Evolutionary conservation across 1,140 invertebrate species (phyloP).

Genomic region (Heliconius congener): DNA sequence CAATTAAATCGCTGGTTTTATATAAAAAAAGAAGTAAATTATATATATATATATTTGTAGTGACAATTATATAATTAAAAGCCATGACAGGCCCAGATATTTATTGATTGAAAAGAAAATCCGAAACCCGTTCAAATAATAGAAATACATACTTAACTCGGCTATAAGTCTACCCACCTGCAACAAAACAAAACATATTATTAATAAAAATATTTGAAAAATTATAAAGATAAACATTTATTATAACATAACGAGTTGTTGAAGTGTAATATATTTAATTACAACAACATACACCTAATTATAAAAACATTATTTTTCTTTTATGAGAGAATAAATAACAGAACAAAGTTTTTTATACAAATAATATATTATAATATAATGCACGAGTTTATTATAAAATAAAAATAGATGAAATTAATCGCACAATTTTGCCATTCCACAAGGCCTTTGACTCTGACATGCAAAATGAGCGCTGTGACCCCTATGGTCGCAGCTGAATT

Average conservation of each 20-base stretch:
- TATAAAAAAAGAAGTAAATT: no score
- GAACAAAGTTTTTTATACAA: neutral
- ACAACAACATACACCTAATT: neutral
- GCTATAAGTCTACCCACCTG: neutral
- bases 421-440: conserved; percentile 9
- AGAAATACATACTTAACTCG: neutral
- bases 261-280: neutral
- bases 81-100: neutral
- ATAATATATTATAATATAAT: neutral
- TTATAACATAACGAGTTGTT: neutral
- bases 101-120: neutral
- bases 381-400: neutral
- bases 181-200: neutral
- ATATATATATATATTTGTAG: no score
- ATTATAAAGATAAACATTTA: neutral
- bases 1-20: no score
- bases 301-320: neutral
- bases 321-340: neutral
- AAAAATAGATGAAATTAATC: conserved; percentile 16
- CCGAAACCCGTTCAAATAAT: neutral
- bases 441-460: conserved; percentile 52
- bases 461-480: conserved; percentile 50
- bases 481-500: conserved; percentile 47
- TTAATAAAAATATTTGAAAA: neutral
- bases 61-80: neutral